Conservation (phyloP, 2,113 vertebrate genomes). For the Podiceps cristatus region DNA sequence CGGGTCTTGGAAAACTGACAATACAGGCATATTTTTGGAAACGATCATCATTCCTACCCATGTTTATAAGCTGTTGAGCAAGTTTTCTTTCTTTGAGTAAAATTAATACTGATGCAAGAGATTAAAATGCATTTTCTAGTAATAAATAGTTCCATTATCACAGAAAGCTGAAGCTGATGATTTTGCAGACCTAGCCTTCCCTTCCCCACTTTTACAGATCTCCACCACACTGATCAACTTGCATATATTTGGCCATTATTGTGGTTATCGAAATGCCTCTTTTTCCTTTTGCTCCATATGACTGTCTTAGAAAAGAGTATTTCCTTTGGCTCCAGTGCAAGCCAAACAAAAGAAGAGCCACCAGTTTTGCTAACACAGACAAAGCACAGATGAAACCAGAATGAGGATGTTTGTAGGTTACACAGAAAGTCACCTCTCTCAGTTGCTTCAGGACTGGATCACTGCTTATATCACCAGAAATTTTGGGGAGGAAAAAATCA, state of each 20-base stretch:
- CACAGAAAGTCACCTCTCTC: background rate
- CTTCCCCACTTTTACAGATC: background rate
- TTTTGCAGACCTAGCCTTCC: background rate
- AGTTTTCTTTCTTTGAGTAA: background rate
- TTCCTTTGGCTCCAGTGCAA: background rate
- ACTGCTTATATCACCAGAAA: background rate
- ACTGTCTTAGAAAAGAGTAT: background rate
- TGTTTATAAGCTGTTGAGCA: background rate
- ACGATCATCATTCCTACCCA: rapidly evolving
- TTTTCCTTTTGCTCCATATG: background rate
- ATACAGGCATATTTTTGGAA: background rate
- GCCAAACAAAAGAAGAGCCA: background rate
- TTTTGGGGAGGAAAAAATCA: background rate
- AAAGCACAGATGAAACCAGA: background rate
- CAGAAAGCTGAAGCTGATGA: background rate
- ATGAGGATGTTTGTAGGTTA: background rate
- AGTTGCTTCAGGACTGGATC: background rate
- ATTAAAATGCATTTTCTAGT: background rate
- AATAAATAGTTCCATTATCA: background rate
- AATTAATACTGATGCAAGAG: background rate
- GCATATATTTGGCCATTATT: background rate
- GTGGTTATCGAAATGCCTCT: background rate
- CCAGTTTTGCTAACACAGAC: background rate
- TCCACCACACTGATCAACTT: background rate
- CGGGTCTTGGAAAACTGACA: background rate